Base-by-base conservation (phyloP, 2,113 vertebrate genomes). In the Drymodes brunneopygia region DNA sequence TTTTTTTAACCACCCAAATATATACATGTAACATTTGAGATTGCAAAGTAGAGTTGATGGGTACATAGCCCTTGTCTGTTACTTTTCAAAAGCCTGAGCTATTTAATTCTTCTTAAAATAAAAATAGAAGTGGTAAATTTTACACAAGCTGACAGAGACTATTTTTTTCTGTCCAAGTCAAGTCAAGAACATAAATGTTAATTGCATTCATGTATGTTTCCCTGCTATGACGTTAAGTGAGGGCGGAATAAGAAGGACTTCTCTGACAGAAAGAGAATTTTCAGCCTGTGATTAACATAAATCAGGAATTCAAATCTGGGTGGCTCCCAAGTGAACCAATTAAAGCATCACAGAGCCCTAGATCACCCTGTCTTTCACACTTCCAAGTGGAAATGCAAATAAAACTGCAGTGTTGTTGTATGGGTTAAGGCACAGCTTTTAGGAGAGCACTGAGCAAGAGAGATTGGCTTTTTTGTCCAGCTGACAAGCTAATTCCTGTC, bases 291-390 rank as follows among this genome's bases (percentile, higher is more conserved):
- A 94, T 97, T 97, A 96, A 78, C 93, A 95, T 96, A 97, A 96
- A 96, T 97, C 72, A 88, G 93, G 95, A 94, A 92, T 96, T 95
- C 77, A 92, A 74, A 97, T 96, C 88, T 95, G 69, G 48, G 79
- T 94, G 79, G 54, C 83, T 97, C 95, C 96, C 96, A 94, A 92
- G 92, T 97, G 97, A 97, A 81, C 95, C 95, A 97, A 94, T 97
- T 97, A 97, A 95, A 96, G 90, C 58, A 88, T 64, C 1, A 47
- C 65, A 82, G 93, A 83, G 88, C 61, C n/a, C 31, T 93, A 65
- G 44, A 62, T 78, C 13, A 4, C 64, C 88, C 82, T 61, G 42
- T 36, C 57, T 93, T 85, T 95, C 69, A 92, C 62, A 69, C 71
- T 88, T 96, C 27, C 54, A 75, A 91, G 44, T 70, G 47, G 50